Percentiles rank a stretch among this genome's conserved stretches.
Evolutionary conservation across 2,797 vertebrate genomes (phyloP).

Genomic region (Champsocephalus gunnari): DNA sequence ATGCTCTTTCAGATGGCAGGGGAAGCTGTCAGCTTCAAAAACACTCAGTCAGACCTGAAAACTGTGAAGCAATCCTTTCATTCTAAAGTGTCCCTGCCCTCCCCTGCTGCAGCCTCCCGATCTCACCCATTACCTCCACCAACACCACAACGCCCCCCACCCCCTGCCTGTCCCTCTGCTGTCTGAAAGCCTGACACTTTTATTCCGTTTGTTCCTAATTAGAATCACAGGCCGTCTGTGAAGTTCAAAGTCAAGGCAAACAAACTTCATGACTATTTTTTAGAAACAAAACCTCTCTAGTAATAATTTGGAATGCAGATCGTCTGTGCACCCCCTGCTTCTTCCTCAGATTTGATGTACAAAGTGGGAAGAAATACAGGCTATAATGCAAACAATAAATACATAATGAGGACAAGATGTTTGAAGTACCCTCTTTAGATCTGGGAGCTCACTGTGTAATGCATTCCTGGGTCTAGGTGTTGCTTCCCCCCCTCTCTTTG

Average conservation of each 20-base stretch:
- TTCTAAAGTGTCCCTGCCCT: slow-evolving; percentile 30
- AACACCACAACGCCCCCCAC: background rate
- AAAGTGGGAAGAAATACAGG: slow-evolving; percentile 51
- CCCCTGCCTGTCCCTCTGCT: background rate
- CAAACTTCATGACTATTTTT: slow-evolving; percentile 72
- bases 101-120: slow-evolving; percentile 7
- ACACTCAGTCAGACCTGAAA: slow-evolving; percentile 63
- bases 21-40: slow-evolving; percentile 80
- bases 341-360: slow-evolving; percentile 33
- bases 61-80: slow-evolving; percentile 70
- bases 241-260: slow-evolving; percentile 70
- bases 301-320: slow-evolving; percentile 62
- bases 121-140: slow-evolving; percentile 18
- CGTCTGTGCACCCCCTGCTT: slow-evolving; percentile 12
- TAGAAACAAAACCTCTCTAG: slow-evolving; percentile 50
- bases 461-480: slow-evolving; percentile 76
- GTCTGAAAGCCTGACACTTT: slow-evolving; percentile 43
- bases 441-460: slow-evolving; percentile 78
- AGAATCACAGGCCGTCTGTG: slow-evolving; percentile 74
- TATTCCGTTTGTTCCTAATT: slow-evolving; percentile 82
- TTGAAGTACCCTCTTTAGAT: slow-evolving; percentile 84
- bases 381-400: slow-evolving; percentile 81
- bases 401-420: slow-evolving; percentile 83
- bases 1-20: slow-evolving; percentile 66
- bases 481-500: slow-evolving; percentile 51